Conservation (phyloP, 2,888 invertebrate species). For the Leptinotarsa haldemani region DNA sequence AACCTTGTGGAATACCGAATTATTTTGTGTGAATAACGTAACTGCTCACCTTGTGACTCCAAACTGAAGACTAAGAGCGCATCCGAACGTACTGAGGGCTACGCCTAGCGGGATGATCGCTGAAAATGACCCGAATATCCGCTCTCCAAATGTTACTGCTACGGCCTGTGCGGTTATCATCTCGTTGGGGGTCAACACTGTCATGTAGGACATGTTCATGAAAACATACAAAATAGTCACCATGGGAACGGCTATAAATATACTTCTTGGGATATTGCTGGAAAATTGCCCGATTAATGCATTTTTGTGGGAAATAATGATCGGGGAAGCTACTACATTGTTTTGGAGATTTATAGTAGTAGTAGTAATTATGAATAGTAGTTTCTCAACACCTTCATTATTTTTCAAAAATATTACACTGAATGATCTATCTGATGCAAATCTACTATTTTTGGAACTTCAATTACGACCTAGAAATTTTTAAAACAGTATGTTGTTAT, state of each 20-base stretch:
- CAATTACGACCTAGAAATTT: too few species aligned
- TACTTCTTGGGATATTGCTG: conserved; percentile 84
- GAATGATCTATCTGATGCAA: too few species aligned
- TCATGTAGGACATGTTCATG: conserved; percentile 90
- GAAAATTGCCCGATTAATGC: conserved; percentile 48
- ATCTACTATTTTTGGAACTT: too few species aligned
- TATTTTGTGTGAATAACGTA: too few species aligned
- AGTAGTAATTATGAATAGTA: too few species aligned
- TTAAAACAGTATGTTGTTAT: too few species aligned
- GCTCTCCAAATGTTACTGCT: conserved; percentile 79
- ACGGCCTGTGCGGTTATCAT: conserved; percentile 82
- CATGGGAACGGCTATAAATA: conserved; percentile 83
- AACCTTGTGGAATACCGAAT: background rate
- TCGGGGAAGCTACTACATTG: too few species aligned
- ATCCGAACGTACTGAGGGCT: conserved; percentile 82
- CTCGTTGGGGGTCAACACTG: conserved; percentile 78
- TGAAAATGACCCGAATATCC: conserved; percentile 74
- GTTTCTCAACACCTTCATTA: too few species aligned
- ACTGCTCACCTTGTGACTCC: conserved; percentile 74
- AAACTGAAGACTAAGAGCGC: conserved; percentile 82
- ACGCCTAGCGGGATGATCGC: conserved; percentile 82
- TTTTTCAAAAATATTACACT: too few species aligned
- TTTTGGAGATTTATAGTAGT: too few species aligned
- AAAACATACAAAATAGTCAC: conserved; percentile 84
- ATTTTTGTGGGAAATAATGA: conserved; percentile 17